These are phyloP conservation scores for Crossocerus cetratus DNA, from an alignment of 2,888 invertebrate genomes.

Conservation along the genomic window DNA sequence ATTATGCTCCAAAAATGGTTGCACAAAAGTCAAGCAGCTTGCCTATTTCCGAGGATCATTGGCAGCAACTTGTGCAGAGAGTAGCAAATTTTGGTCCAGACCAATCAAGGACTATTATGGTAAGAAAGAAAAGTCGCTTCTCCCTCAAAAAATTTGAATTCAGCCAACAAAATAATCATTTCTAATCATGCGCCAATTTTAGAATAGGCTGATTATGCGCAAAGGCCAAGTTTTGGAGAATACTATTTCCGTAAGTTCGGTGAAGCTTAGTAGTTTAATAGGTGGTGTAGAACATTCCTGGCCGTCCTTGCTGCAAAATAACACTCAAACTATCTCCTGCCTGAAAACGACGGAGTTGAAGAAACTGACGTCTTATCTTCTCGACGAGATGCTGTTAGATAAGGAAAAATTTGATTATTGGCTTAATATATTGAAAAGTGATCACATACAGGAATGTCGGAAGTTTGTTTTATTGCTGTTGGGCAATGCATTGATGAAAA, in stretches of 20 bases:
- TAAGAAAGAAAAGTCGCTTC: constrained; percentile 33
- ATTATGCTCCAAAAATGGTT: constrained; percentile 59
- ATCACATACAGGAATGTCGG: constrained; percentile 57
- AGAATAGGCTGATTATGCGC: constrained; percentile 63
- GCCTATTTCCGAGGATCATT: constrained; percentile 57
- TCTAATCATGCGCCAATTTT: constrained; percentile 35
- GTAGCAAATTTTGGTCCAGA: constrained; percentile 54
- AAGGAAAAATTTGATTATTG: constrained; percentile 45
- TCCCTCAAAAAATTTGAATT: background rate
- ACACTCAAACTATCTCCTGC: constrained; percentile 52
- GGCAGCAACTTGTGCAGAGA: constrained; percentile 58
- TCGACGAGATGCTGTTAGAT: constrained; percentile 48
- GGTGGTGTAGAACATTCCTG: constrained; percentile 59
- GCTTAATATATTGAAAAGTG: constrained; percentile 46
- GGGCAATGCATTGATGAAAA: constrained; percentile 50
- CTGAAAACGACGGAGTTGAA: constrained; percentile 58
- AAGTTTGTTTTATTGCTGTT: constrained; percentile 55
- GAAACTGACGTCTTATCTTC: constrained; percentile 53
- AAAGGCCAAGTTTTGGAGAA: constrained; percentile 33
- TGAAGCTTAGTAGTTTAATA: constrained; percentile 48
- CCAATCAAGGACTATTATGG: constrained; percentile 60
- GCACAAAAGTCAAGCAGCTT: constrained; percentile 41
- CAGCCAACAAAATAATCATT: background rate
- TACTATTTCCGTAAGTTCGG: constrained; percentile 15
- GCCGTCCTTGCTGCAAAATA: constrained; percentile 57